Conservation (phyloP, 2,888 invertebrate genomes). For the Rugalucina vietnamica region DNA sequence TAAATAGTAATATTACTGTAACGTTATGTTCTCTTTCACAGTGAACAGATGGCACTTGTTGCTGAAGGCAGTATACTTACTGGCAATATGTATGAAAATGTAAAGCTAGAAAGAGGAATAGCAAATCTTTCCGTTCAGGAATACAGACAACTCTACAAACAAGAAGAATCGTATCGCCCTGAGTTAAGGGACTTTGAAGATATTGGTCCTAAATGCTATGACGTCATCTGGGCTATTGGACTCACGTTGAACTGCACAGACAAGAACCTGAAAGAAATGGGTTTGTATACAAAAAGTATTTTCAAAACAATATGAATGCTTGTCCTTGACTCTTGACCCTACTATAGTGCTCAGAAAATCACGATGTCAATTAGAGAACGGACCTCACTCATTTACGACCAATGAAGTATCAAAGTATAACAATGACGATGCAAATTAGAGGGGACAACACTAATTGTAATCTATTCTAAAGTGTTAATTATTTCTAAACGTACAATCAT, state of each 20-base stretch:
- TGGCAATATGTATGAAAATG: background rate
- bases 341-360: too few relatives aligned
- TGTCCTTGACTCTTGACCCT: too few relatives aligned
- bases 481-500: too few relatives aligned
- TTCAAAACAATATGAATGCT: too few relatives aligned
- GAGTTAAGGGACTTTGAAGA: background rate
- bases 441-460: too few relatives aligned
- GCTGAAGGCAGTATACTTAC: slow-evolving; percentile 15
- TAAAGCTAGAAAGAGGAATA: background rate
- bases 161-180: background rate
- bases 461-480: too few relatives aligned
- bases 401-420: too few relatives aligned
- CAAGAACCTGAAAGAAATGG: background rate
- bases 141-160: background rate
- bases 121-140: slow-evolving; percentile 1
- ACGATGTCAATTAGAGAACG: too few relatives aligned
- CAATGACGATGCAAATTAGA: too few relatives aligned
- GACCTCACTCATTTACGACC: too few relatives aligned
- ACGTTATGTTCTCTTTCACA: background rate
- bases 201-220: slow-evolving; percentile 18
- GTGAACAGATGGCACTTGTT: slow-evolving; percentile 18
- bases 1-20: too few relatives aligned
- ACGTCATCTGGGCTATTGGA: slow-evolving; percentile 29
- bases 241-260: slow-evolving; percentile 30
- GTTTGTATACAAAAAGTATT: too few relatives aligned